These are phyloP conservation scores for Silurus meridionalis DNA, from an alignment of 2,113 vertebrate species.

Conservation along the genomic window DNA sequence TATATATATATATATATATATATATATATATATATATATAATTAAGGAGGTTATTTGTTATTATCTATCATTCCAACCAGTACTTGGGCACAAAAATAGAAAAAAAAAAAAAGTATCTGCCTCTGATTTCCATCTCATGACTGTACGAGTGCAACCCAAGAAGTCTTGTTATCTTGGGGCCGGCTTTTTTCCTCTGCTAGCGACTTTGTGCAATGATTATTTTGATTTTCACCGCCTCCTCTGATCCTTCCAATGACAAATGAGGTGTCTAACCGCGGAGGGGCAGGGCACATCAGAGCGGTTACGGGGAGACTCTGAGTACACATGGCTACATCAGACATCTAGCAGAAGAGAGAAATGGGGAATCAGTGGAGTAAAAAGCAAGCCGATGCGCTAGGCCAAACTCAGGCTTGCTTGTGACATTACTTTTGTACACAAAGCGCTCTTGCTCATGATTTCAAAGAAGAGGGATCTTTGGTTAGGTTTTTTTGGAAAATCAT, in stretches of 20 bases:
- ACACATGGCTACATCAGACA: constrained; percentile 64
- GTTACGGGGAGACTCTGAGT: constrained; percentile 69
- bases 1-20: too few species aligned
- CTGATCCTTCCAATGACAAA: constrained; percentile 71
- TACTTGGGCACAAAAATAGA: not conserved
- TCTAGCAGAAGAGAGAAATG: constrained; percentile 51
- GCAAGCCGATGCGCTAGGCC: constrained; percentile 51
- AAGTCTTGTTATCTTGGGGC: constrained; percentile 65
- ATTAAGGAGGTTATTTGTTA: not conserved
- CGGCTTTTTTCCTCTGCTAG: constrained; percentile 48
- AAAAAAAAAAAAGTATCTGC: constrained; percentile 1
- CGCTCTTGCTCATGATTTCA: constrained; percentile 5
- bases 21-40: not conserved
- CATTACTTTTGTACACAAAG: constrained; percentile 22
- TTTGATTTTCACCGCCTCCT: constrained; percentile 67
- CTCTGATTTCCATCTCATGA: constrained; percentile 18
- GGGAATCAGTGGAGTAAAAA: constrained; percentile 22
- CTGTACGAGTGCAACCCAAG: constrained; percentile 45
- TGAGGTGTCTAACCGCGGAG: constrained; percentile 70
- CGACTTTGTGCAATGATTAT: constrained; percentile 68
- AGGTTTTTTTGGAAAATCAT: not conserved
- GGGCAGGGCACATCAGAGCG: constrained; percentile 66
- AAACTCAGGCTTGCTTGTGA: constrained; percentile 28
- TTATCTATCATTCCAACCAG: not conserved
- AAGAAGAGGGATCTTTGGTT: constrained; percentile 10